phyloP scores from a whole-genome alignment of 2,888 invertebrate genomes.

The Heliconius charithonia region DNA sequence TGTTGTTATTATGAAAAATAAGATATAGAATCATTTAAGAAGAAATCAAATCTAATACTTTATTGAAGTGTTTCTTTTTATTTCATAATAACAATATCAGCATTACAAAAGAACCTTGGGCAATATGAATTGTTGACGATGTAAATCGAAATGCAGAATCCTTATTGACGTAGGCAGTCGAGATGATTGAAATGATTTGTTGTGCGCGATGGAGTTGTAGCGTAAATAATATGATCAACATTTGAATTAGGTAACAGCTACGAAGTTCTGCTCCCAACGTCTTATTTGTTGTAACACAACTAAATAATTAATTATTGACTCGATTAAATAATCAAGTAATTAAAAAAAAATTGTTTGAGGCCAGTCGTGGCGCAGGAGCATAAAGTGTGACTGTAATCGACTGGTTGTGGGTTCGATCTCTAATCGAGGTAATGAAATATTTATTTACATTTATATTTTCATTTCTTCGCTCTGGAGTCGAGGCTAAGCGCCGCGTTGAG shows the following conservation, averaged over 20 bases:
- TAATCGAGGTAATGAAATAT: too few species aligned
- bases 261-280: neutral
- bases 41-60: neutral
- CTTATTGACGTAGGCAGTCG: constrained; percentile 26
- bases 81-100: constrained; percentile 5
- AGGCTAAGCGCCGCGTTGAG: too few species aligned
- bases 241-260: constrained; percentile 21
- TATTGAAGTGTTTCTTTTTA: neutral
- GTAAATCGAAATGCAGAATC: constrained; percentile 24
- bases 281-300: neutral
- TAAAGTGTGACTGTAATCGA: too few species aligned
- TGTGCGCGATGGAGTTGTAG: constrained; percentile 29
- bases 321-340: too few species aligned
- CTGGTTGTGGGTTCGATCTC: too few species aligned
- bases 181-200: constrained; percentile 29
- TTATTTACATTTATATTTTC: too few species aligned
- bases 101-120: constrained; percentile 17
- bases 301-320: too few species aligned
- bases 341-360: too few species aligned
- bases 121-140: constrained; percentile 21
- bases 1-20: too few species aligned
- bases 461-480: too few species aligned
- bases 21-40: neutral
- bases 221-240: constrained; percentile 26
- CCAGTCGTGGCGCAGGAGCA: too few species aligned